Evolutionary conservation across 2,113 vertebrate genomes (phyloP), one percentile per base, ranked within the genome.

Genomic region (Canis aureus): DNA sequence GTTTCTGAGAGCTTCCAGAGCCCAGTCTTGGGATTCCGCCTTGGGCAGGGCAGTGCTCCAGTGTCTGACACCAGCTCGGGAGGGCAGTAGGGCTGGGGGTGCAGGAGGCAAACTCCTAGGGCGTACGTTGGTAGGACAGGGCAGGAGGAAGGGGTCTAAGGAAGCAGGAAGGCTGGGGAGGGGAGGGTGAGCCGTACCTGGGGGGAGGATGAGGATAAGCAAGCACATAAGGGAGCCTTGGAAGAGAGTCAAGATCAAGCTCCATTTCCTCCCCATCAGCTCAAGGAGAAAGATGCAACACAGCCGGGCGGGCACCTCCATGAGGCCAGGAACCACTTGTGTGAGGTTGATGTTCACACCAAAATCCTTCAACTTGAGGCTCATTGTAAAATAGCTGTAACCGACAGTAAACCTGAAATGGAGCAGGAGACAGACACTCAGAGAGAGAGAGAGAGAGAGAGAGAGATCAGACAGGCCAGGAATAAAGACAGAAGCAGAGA

Each of bases 271-370:
- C 5, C 99, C 99, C 0, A 98, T 0, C 5, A 64, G 89, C 62
- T 99, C 98, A 0, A 99, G 66, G 81, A 99, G 90, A 89, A 99
- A 98, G 23, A 99, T 93, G 87, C 98, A 98, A 23, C 98, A 83
- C 6, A 99, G 79, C 3, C 98, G 98, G 64, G 98, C 95, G 0
- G 99, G 98, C 55, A 99, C 60, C 80, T 99, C 98, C 69, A 97
- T 49, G 2, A 98, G 29, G 43, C 98, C 95, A 1, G 98, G 98
- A 5, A 99, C 5, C 1, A 98, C 11, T 71, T 98, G 97, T 0
- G 95, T 98, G 82, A 98, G 12, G 67, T 98, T 97, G 53, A 98
- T 76, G 94, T 96, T 79, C 93, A 98, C 1, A 17, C 97, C 98
- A 3, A 98, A 96, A 3, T 98, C 97, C 12, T 78, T 98, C 59